Base-by-base conservation (phyloP, 2,797 vertebrate species). In the Mionectes olivaceus region DNA sequence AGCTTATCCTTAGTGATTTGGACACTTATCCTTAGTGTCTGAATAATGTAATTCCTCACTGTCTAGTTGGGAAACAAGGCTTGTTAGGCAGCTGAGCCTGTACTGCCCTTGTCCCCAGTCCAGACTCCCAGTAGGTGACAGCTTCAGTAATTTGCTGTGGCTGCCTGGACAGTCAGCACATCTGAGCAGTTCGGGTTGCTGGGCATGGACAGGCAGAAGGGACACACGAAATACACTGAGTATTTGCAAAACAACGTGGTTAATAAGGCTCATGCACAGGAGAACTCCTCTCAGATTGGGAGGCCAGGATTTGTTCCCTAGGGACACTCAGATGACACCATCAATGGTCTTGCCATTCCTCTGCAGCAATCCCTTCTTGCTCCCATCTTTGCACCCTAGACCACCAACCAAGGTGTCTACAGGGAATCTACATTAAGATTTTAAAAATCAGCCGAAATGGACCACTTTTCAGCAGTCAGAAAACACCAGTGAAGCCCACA, bases 241-340 rank as follows among this genome's bases (percentile, higher is more conserved):
- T 30, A 35, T 46, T 50, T 89, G 47, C 39, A 39, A 61, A 74
- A 60, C 28, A 25, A 4, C 39, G 0, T 7, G 61, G 13, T 74
- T 70, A 55, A 43, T 46, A 25, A 70, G 25, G 57, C 11, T 63
- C 24, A 33, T 78, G 57, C 33, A 23, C 18, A 49, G 50, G 49
- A 65, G 80, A 73, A 65, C 5, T 18, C 43, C 59, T 69, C 65
- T 50, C 37, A 47, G n/a, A 32, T 2, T 24, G 46, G 82, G 82
- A 65, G 50, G 16, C 19, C 27, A 14, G 22, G 4, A 17, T 56
- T 63, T 83, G 68, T 30, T 47, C 43, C 47, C 46, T 57, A 1
- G 1, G 25, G 27, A 74, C 8, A 5, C 65, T 35, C 12, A 64
- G 17, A 28, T 1, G 4, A 21, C 39, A 24, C n/a, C 5, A 1